Percentiles rank a stretch among this genome's conserved stretches.
phyloP scores from a whole-genome alignment of 2,113 vertebrate genomes.

The Heterotis niloticus region DNA sequence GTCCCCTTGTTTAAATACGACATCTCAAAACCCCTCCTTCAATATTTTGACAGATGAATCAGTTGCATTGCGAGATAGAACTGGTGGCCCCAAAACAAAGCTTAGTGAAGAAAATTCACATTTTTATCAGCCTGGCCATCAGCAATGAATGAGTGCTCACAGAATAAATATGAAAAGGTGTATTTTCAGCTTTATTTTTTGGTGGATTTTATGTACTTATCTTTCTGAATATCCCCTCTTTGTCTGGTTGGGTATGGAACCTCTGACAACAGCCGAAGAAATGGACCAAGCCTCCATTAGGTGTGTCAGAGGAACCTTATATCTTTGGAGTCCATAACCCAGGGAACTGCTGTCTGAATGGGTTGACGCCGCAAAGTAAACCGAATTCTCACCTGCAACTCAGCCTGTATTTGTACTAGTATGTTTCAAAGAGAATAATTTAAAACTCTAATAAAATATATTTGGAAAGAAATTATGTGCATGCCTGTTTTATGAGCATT shows the following conservation, averaged over 20 bases:
- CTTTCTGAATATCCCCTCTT: background rate
- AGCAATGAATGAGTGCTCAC: background rate
- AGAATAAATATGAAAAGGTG: background rate
- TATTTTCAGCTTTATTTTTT: background rate
- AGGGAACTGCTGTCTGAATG: background rate
- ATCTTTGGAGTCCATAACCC: background rate
- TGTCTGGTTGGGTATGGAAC: background rate
- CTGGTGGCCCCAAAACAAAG: background rate
- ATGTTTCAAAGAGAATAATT: slow-evolving; percentile 27
- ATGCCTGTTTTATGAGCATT: slow-evolving; percentile 8
- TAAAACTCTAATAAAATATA: slow-evolving; percentile 28
- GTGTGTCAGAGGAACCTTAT: background rate
- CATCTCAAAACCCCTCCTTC: background rate
- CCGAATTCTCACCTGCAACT: background rate
- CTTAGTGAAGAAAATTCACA: background rate
- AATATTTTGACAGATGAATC: background rate
- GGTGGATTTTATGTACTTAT: background rate
- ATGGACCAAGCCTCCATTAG: background rate
- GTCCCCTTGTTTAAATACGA: background rate
- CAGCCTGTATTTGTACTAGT: slow-evolving; percentile 17
- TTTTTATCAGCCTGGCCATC: too few relatives aligned
- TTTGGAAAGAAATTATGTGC: slow-evolving; percentile 17
- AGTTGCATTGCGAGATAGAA: too few relatives aligned
- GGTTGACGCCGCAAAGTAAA: background rate
- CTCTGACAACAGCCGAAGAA: background rate